Evolutionary conservation across 2,113 vertebrate species (phyloP).

Genomic region (Mus spicilegus): DNA sequence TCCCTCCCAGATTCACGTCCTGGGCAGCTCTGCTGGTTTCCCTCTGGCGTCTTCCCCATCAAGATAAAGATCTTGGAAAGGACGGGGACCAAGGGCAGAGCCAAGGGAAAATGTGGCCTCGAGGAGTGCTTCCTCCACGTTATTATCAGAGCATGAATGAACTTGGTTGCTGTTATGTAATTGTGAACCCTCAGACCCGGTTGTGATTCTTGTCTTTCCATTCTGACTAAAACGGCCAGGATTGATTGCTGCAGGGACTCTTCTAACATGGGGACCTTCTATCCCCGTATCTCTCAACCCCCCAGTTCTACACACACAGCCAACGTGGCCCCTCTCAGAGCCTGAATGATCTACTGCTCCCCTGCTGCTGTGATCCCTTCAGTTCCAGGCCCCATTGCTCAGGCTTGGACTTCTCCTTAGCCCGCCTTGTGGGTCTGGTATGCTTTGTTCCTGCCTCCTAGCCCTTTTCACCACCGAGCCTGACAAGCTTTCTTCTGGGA

Average conservation of each 20-base stretch:
- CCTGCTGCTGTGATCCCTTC: neutral
- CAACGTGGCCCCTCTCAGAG: neutral
- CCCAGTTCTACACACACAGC: neutral
- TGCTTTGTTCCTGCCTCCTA: neutral
- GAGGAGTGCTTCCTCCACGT: neutral
- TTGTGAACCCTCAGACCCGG: neutral
- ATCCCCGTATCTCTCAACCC: rapidly evolving
- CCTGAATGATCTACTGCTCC: neutral
- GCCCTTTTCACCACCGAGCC: neutral
- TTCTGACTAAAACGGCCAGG: neutral
- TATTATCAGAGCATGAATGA: neutral
- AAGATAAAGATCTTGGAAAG: constrained; percentile 37
- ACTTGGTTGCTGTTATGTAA: neutral
- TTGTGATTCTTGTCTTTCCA: neutral
- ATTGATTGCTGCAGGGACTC: neutral
- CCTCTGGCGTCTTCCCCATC: neutral
- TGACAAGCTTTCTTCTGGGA: neutral
- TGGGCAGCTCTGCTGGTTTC: neutral
- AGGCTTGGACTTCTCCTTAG: neutral
- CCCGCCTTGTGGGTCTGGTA: rapidly evolving
- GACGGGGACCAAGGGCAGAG: constrained; percentile 41
- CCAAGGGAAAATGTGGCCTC: neutral
- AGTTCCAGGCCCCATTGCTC: no score
- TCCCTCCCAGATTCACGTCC: neutral
- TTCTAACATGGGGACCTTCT: neutral